These are phyloP conservation scores for Drosophila tristis DNA, from an alignment of 1,140 invertebrate species.

Conservation along the genomic window DNA sequence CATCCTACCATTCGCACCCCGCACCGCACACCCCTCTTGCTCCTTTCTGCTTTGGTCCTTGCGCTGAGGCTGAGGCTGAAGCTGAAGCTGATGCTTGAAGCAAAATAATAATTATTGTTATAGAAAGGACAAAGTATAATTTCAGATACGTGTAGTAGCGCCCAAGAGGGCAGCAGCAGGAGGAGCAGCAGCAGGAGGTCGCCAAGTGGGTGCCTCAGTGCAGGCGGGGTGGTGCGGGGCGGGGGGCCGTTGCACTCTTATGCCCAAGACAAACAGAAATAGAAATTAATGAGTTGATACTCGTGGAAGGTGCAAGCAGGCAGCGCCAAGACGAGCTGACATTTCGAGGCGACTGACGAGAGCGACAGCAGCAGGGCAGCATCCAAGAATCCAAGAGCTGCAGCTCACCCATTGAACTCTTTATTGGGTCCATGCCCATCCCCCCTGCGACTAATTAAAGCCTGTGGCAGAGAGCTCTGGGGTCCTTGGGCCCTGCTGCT, in stretches of 20 bases:
- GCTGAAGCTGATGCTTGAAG: slow-evolving; percentile 71
- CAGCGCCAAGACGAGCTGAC: slow-evolving; percentile 3
- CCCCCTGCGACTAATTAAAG: slow-evolving; percentile 46
- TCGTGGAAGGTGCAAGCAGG: slow-evolving; percentile 44
- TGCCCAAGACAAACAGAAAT: slow-evolving; percentile 74
- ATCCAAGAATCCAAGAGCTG: too few species aligned
- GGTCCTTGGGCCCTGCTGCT: not conserved
- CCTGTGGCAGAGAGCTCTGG: slow-evolving; percentile 10
- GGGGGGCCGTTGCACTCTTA: slow-evolving; percentile 50
- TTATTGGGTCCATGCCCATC: slow-evolving; percentile 5
- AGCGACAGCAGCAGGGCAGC: too few species aligned
- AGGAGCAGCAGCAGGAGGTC: not conserved
- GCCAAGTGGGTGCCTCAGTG: slow-evolving; percentile 1
- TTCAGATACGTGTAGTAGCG: slow-evolving; percentile 77
- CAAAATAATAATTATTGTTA: slow-evolving; percentile 83
- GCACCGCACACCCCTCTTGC: not conserved
- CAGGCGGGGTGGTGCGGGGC: not conserved
- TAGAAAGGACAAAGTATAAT: slow-evolving; percentile 83
- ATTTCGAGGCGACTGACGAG: not conserved
- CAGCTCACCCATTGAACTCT: not conserved
- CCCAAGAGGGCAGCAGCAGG: slow-evolving; percentile 31
- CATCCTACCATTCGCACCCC: not conserved
- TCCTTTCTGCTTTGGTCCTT: slow-evolving; percentile 19
- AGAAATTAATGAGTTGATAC: slow-evolving; percentile 82
- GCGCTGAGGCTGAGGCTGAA: slow-evolving; percentile 4